phyloP scores from a whole-genome alignment of 2,113 vertebrate genomes.

The Ahaetulla prasina region DNA sequence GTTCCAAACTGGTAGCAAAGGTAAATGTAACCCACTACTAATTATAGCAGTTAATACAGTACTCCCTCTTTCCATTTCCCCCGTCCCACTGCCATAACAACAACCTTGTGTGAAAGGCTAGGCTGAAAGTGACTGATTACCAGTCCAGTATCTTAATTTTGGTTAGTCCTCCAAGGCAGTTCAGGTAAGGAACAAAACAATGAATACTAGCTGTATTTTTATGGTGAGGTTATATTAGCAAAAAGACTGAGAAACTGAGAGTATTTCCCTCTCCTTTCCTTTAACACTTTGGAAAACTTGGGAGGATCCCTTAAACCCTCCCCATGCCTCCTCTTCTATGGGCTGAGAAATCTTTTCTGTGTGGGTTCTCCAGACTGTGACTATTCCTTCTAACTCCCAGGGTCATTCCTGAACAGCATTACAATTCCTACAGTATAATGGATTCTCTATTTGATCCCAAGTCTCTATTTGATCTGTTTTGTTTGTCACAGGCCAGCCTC shows the following conservation, averaged over 20 bases:
- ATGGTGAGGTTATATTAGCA: neutral
- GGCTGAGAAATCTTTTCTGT: neutral
- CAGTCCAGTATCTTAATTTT: neutral
- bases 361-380: neutral
- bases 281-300: neutral
- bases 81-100: neutral
- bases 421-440: neutral
- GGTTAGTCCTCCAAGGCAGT: neutral
- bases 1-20: no score
- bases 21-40: no score
- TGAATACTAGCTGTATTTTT: neutral
- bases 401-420: neutral
- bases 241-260: neutral
- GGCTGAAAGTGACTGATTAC: neutral
- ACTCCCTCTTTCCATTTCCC: neutral
- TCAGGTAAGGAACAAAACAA: neutral
- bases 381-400: neutral
- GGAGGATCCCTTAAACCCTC: neutral
- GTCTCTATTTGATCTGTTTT: neutral
- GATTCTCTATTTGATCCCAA: neutral
- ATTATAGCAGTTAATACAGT: neutral
- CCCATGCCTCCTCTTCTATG: neutral
- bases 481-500: neutral
- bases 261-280: neutral
- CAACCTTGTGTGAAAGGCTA: neutral